Base-by-base conservation (phyloP, 2,113 vertebrate genomes). In the Callocephalon fimbriatum region DNA sequence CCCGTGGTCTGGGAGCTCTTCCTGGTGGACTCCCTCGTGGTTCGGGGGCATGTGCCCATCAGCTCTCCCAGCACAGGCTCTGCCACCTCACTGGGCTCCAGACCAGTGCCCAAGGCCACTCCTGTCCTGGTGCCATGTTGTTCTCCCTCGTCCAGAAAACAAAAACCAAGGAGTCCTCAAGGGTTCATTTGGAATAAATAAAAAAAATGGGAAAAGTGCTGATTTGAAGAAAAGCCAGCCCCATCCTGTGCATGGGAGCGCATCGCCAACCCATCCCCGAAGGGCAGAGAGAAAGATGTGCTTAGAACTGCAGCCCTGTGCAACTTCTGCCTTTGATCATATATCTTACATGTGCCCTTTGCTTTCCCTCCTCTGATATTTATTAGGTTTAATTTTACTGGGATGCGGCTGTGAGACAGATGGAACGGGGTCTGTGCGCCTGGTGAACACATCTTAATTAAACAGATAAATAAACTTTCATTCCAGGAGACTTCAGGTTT, bases 401-500 rank as follows among this genome's bases (percentile, higher is more conserved):
- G 98, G 98, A 97, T 93, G 15, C 48, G 93, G 97, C 94, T 98
- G 97, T 98, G 98, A 98, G 98, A 98, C 96, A 89, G 97, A 98
- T 98, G 96, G 97, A 96, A 95, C 92, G 15, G 83, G 93, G 95
- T 94, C 94, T 95, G 95, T 72, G 98, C 61, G 95, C 97, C 97
- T 96, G 96, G 97, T 95, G 97, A 97, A 96, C 53, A 95, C 97
- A 91, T 98, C 98, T 98, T 98, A 98, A 98, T 98, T 98, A 98
- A 98, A 98, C 97, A 98, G 98, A 98, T 98, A 98, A 98, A 98
- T 98, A 98, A 98, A 98, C 98, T 98, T 97, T 94, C 96, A 85
- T 96, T 96, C 96, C 94, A 86, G 90, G 89, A 59, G 78, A 42
- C 92, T 95, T 94, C 63, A 62, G 93, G 94, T 96, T 93, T 1